Percentiles rank a stretch among this genome's conserved stretches.
These are phyloP conservation scores for Epinephelus cyanopodus DNA, from an alignment of 2,113 vertebrate genomes.

Conservation along the genomic window DNA sequence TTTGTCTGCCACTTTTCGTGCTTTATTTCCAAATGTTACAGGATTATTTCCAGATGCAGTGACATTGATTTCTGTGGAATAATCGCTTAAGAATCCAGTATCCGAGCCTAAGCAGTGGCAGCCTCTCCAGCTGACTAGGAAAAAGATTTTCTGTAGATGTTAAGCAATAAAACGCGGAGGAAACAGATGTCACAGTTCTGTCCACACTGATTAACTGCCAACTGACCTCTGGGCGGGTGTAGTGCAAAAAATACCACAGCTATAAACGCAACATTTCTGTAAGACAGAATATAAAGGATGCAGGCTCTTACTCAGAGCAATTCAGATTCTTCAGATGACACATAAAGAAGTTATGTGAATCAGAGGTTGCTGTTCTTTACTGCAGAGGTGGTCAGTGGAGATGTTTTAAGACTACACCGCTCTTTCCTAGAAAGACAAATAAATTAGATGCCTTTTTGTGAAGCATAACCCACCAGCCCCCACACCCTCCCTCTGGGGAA, in stretches of 20 bases:
- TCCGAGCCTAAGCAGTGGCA: neutral
- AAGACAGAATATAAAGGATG: neutral
- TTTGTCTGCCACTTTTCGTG: neutral
- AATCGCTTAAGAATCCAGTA: constrained; percentile 15
- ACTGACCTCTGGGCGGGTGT: neutral
- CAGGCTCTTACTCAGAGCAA: neutral
- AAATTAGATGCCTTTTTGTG: neutral
- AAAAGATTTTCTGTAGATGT: constrained; percentile 26
- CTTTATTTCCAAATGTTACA: constrained; percentile 14
- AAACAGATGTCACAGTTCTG: constrained; percentile 24
- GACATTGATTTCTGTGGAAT: constrained; percentile 13
- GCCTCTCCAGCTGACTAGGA: neutral
- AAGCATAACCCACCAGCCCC: neutral
- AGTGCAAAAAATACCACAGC: neutral
- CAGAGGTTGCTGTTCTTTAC: neutral
- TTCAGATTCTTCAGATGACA: neutral
- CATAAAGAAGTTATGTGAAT: neutral
- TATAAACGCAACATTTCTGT: neutral
- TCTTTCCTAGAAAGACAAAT: neutral
- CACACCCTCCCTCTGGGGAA: too few relatives aligned
- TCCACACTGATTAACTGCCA: constrained; percentile 1
- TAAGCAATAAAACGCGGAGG: constrained; percentile 16
- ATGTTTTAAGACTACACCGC: neutral
- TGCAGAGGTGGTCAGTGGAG: neutral
- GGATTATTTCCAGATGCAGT: constrained; percentile 14